A percentile compares a stretch with the other conserved stretches of the same genome.
Evolutionary conservation across 2,888 invertebrate genomes (phyloP).

Genomic region (Machimus rusticus): DNA sequence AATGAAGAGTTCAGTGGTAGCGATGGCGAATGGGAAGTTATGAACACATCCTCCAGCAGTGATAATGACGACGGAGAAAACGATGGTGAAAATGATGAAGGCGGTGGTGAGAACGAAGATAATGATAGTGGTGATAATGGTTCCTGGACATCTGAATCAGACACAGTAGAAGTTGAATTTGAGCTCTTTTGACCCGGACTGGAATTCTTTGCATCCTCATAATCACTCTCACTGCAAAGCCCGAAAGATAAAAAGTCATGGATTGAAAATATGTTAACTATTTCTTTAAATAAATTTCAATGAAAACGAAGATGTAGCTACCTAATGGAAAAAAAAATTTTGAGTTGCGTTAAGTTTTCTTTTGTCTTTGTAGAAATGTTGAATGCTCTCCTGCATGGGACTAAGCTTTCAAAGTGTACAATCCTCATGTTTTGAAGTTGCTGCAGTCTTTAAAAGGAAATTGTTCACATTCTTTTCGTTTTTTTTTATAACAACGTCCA

Average conservation of each 20-base stretch:
- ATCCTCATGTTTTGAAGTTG: not conserved
- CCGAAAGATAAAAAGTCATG: not conserved
- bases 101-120: not conserved
- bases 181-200: not conserved
- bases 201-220: not conserved
- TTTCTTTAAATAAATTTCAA: not conserved
- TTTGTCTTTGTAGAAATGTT: not conserved
- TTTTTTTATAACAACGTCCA: not conserved
- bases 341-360: not conserved
- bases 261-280: not conserved
- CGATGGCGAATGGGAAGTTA: constrained; percentile 43
- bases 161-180: constrained; percentile 31
- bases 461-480: not conserved
- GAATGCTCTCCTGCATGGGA: not conserved
- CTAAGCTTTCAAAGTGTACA: not conserved
- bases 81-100: constrained; percentile 26
- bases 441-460: not conserved
- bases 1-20: constrained; percentile 33
- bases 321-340: not conserved
- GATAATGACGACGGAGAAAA: constrained; percentile 45
- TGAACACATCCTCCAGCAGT: not conserved
- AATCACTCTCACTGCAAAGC: not conserved
- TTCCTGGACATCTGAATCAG: constrained; percentile 21
- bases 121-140: constrained; percentile 5
- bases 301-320: not conserved